Conservation (phyloP, 2,888 invertebrate species). For the Malthinus flaveolus region DNA sequence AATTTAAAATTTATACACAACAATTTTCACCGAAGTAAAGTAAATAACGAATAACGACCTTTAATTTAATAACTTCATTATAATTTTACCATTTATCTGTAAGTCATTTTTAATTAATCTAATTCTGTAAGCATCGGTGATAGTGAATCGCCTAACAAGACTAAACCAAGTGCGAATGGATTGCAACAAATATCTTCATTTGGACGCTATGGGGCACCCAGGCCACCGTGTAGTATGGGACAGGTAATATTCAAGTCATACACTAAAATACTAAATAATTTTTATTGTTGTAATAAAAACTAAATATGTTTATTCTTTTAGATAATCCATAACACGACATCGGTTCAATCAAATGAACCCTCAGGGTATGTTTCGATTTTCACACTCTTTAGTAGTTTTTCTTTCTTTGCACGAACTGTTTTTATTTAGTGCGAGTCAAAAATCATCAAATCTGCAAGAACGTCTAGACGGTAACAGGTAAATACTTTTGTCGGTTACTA, state of each 20-base stretch:
- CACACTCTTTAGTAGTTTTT: not conserved
- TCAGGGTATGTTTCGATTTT: constrained; percentile 59
- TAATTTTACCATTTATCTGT: not conserved
- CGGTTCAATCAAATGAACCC: constrained; percentile 58
- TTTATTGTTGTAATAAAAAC: not conserved
- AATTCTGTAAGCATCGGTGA: constrained; percentile 28
- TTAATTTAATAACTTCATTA: not conserved
- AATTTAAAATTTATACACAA: no score
- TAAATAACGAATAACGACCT: not conserved
- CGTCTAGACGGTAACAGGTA: no score
- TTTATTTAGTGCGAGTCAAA: no score
- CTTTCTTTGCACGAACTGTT: no score
- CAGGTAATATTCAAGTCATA: constrained; percentile 55
- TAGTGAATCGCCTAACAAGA: constrained; percentile 24
- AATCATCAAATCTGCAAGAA: no score
- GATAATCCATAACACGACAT: constrained; percentile 67
- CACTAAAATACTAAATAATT: not conserved
- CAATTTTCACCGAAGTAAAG: no score
- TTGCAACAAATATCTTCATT: constrained; percentile 53
- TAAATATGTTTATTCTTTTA: constrained; percentile 50
- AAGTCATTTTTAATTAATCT: constrained; percentile 16
- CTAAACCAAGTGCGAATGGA: constrained; percentile 48
- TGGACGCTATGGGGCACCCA: constrained; percentile 66
- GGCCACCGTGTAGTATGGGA: constrained; percentile 69
- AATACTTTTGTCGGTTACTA: no score